Conservation (phyloP, 2,888 invertebrate genomes). For the Hyppa rectilinea region DNA sequence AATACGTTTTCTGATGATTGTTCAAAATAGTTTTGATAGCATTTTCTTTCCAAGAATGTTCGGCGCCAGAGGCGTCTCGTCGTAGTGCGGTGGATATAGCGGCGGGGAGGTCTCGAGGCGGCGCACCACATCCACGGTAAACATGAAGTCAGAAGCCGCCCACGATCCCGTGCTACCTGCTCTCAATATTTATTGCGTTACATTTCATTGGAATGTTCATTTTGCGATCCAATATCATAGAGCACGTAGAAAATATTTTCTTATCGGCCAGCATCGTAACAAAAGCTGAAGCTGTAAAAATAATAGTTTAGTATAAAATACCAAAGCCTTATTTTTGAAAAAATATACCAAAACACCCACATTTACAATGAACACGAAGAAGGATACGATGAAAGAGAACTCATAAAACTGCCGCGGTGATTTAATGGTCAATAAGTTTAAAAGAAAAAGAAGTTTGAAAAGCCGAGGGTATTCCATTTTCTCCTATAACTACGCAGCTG, state of each 20-base stretch:
- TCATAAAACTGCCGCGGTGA: constrained; percentile 41
- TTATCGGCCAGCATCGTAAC: constrained; percentile 51
- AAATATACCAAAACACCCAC: constrained; percentile 8
- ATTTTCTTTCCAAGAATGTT: constrained; percentile 1
- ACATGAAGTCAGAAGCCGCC: constrained; percentile 68
- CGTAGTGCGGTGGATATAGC: constrained; percentile 59
- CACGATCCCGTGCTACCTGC: constrained; percentile 64
- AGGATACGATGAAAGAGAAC: constrained; percentile 38
- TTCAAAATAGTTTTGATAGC: constrained; percentile 9
- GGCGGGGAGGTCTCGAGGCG: constrained; percentile 56
- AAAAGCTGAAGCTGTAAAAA: constrained; percentile 28
- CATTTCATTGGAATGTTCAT: constrained; percentile 74
- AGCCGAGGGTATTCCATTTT: constrained; percentile 4
- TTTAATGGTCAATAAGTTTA: constrained; percentile 36
- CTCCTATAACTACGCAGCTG: background rate
- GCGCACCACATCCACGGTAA: constrained; percentile 67
- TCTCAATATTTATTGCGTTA: constrained; percentile 72
- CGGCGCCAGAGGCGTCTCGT: constrained; percentile 4
- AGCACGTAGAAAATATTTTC: constrained; percentile 75
- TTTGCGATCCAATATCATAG: constrained; percentile 76
- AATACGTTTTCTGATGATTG: constrained; percentile 21
- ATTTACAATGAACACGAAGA: constrained; percentile 19
- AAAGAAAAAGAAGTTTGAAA: constrained; percentile 28
- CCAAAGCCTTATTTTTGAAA: constrained; percentile 5
- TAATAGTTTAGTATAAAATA: constrained; percentile 9